Evolutionary conservation across 1,140 invertebrate species (phyloP), one percentile per base, ranked within the genome.

Genomic region (Ridgeia piscesae): DNA sequence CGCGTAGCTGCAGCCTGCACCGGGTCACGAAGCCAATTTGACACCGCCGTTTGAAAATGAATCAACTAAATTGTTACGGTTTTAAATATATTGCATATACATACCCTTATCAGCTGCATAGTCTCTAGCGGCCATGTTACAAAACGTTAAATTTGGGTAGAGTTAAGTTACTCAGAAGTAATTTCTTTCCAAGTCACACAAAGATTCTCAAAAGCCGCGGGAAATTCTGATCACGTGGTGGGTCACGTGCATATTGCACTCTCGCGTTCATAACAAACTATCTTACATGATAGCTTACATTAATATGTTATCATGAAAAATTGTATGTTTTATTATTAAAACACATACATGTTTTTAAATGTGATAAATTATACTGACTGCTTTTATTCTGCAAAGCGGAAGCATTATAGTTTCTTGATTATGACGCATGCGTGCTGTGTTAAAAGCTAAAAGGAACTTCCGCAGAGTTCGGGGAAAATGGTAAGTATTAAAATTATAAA

Each of bases 51-150:
- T 21, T 21, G 58, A 14, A 77, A 77, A 27, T 77, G 14, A 77
- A 77, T 77, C 58, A 77, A 77, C 27, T 77, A 9, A 21, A 77
- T 31, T 77, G 2, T 4, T 9, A 42, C 89, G 58, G 33, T 88
- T 34, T 88, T 21, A 89, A 91, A 35, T 9, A n/a, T 92, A 92
- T 92, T 89, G 77, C 9, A 34, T 88, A 42, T 33, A 42, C 50
- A 33, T 95, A 96, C 95, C 95, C 94, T 95, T 96, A 92, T 96
- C 96, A 31, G 94, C 95, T 11, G 94, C 94, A 92, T 96, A 96
- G 94, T 96, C 96, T 93, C 93, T 94, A 6, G 94, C 93, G 89
- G 95, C 95, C 96, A 96, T 96, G 89, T 93, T 94, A 14, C 34
- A 14, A 33, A 89, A 42, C 88, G 35, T 33, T 89, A 89, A 34